These are phyloP conservation scores for Drosophila phalerata DNA, from an alignment of 2,888 invertebrate genomes.

Conservation along the genomic window DNA sequence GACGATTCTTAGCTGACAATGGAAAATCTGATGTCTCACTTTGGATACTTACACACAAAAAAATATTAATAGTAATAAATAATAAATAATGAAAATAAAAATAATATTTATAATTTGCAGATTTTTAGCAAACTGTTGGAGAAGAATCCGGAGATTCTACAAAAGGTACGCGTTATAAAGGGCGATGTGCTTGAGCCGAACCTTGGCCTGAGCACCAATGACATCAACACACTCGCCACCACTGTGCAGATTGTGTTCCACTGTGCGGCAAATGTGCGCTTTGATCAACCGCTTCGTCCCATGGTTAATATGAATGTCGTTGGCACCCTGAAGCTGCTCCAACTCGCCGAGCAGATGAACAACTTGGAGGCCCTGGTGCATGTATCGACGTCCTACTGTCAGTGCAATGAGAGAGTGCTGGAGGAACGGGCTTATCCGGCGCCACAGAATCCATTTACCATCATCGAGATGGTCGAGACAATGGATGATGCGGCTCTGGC, in stretches of 20 bases:
- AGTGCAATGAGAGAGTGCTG: constrained; percentile 91
- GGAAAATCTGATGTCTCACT: constrained; percentile 4
- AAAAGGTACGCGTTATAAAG: constrained; percentile 88
- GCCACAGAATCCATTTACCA: constrained; percentile 87
- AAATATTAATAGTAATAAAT: not conserved
- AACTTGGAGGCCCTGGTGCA: constrained; percentile 92
- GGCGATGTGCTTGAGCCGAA: constrained; percentile 89
- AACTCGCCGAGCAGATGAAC: constrained; percentile 90
- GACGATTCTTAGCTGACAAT: constrained; percentile 50
- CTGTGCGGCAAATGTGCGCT: constrained; percentile 94
- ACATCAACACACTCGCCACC: constrained; percentile 87
- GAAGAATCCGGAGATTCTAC: constrained; percentile 87
- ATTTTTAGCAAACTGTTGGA: constrained; percentile 87
- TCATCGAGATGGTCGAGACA: constrained; percentile 89
- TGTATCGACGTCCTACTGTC: constrained; percentile 96
- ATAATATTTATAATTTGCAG: constrained; percentile 77
- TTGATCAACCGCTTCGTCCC: constrained; percentile 93
- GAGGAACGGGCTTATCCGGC: constrained; percentile 93
- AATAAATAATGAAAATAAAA: too few relatives aligned
- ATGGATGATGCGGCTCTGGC: constrained; percentile 89
- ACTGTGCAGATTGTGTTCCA: constrained; percentile 92
- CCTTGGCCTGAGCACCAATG: constrained; percentile 88
- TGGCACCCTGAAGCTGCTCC: constrained; percentile 91
- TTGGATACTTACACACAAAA: not conserved
- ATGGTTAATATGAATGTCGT: constrained; percentile 94